Conservation (phyloP, 1,140 invertebrate genomes). For the Subanguina moxae region DNA sequence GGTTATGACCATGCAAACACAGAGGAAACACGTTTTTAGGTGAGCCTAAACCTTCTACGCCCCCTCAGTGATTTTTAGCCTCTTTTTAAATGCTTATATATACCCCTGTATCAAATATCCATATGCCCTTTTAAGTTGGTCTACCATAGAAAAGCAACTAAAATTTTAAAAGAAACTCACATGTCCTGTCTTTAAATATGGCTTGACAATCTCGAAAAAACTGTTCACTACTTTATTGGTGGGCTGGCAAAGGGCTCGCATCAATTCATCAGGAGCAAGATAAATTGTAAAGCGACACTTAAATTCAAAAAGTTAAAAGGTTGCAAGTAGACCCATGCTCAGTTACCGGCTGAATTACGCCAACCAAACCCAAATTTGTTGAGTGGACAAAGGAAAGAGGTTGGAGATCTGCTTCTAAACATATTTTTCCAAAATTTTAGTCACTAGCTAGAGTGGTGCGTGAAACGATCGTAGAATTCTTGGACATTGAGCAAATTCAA, state of each 20-base stretch:
- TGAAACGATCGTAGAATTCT: no score
- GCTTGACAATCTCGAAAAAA: constrained; percentile 24
- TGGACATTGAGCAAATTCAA: no score
- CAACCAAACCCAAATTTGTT: constrained; percentile 23
- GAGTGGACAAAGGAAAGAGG: constrained; percentile 33
- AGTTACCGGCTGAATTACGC: constrained; percentile 27
- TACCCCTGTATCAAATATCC: no score
- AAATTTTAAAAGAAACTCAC: neutral
- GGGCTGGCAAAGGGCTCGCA: constrained; percentile 21
- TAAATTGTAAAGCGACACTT: constrained; percentile 44
- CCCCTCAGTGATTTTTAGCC: no score
- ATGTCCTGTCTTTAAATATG: neutral
- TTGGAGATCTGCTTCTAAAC: constrained; percentile 18
- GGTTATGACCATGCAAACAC: no score
- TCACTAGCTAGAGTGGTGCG: no score
- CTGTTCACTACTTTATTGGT: constrained; percentile 10
- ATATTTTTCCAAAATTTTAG: no score
- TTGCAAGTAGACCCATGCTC: neutral
- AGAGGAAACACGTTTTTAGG: no score
- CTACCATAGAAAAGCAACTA: no score
- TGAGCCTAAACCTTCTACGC: no score
- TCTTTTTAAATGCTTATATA: no score
- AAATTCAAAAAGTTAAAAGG: constrained; percentile 4
- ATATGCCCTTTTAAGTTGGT: no score
- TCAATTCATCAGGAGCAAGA: constrained; percentile 31